Conservation (phyloP, 2,797 vertebrate genomes). For the Pyrrhura leucotis region DNA sequence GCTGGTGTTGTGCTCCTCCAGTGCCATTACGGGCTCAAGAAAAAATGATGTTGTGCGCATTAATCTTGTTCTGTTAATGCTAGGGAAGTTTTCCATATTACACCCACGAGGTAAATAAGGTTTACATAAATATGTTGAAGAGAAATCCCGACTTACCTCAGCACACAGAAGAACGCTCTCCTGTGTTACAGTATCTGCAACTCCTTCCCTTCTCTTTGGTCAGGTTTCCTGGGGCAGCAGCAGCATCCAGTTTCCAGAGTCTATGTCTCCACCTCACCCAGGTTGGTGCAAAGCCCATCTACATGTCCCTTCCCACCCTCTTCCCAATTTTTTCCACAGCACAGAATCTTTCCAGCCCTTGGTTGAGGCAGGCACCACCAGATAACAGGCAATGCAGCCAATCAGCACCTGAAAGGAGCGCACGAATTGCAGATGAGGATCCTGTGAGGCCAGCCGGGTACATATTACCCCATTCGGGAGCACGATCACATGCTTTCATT, state of each 20-base stretch:
- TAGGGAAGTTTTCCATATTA: not conserved
- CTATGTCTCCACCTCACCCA: slow-evolving; percentile 77
- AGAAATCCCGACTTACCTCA: slow-evolving; percentile 57
- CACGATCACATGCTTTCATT: not conserved
- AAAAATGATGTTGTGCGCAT: accelerated
- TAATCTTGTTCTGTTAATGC: accelerated
- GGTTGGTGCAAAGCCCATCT: slow-evolving; percentile 81
- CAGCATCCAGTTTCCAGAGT: slow-evolving; percentile 76
- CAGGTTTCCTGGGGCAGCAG: slow-evolving; percentile 80
- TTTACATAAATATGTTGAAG: not conserved
- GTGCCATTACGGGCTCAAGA: accelerated
- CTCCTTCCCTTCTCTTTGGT: slow-evolving; percentile 20
- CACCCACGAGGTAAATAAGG: not conserved
- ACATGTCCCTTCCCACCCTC: not conserved
- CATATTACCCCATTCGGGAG: not conserved
- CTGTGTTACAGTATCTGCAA: not conserved
- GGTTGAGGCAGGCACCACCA: slow-evolving; percentile 47
- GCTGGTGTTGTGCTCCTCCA: not conserved
- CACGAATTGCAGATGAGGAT: slow-evolving; percentile 59
- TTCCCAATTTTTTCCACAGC: slow-evolving; percentile 28
- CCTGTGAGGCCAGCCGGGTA: slow-evolving; percentile 14
- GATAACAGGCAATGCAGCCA: slow-evolving; percentile 65
- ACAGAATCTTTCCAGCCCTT: not conserved
- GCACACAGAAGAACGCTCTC: not conserved
- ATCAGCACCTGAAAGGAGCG: slow-evolving; percentile 58